These are phyloP conservation scores for Mesocricetus auratus DNA, from an alignment of 2,113 vertebrate species.

Conservation along the genomic window DNA sequence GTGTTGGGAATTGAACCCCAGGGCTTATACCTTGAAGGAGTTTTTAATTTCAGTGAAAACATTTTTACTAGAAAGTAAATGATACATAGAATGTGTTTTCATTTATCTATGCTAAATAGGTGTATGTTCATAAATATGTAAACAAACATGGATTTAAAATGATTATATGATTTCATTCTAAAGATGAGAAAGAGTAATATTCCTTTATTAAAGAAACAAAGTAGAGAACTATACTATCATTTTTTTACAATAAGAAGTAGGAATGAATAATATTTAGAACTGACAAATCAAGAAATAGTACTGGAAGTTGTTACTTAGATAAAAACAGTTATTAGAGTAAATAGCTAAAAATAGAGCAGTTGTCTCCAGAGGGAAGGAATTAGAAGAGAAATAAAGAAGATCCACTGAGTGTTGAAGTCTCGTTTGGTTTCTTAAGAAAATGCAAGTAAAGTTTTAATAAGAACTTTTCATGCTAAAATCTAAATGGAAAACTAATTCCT, in stretches of 20 bases:
- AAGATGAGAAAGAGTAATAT: background rate
- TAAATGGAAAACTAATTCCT: background rate
- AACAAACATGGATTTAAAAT: constrained; percentile 42
- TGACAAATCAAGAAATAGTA: constrained; percentile 47
- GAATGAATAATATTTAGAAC: constrained; percentile 48
- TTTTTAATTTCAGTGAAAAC: constrained; percentile 33
- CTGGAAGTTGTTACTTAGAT: constrained; percentile 17
- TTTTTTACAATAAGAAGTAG: background rate
- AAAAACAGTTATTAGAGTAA: constrained; percentile 30
- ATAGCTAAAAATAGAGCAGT: background rate
- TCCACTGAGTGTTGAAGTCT: background rate
- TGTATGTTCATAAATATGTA: background rate
- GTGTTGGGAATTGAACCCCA: background rate
- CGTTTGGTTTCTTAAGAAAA: constrained; percentile 20
- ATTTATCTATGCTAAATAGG: background rate
- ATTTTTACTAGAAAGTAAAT: constrained; percentile 21
- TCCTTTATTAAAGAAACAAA: background rate
- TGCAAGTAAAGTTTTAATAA: background rate
- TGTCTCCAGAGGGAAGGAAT: background rate
- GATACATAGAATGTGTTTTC: background rate
- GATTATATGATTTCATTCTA: constrained; percentile 39
- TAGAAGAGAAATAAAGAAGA: constrained; percentile 4
- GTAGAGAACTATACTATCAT: background rate
- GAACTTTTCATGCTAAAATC: constrained; percentile 19
- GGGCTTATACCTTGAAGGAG: background rate